A percentile compares a stretch with the other conserved stretches of the same genome.
phyloP scores from a whole-genome alignment of 2,888 invertebrate species.

The Agriotes lineatus region DNA sequence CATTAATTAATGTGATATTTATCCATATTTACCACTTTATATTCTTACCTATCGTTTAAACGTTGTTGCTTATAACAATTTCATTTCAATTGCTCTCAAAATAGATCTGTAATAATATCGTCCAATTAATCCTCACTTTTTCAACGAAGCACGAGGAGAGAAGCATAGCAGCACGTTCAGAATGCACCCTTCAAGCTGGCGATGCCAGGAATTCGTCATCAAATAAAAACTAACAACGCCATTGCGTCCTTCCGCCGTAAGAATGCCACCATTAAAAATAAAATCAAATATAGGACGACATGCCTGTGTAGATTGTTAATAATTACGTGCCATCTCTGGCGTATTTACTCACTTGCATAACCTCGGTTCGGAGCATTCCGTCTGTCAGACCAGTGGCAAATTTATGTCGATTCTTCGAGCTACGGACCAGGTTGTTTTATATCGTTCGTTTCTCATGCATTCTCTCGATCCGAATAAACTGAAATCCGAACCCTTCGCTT shows the following conservation, averaged over 20 bases:
- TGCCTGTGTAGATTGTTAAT: constrained; percentile 49
- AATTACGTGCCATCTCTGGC: constrained; percentile 53
- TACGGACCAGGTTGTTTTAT: constrained; percentile 39
- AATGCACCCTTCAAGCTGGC: constrained; percentile 27
- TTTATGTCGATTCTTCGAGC: constrained; percentile 52
- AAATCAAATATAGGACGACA: constrained; percentile 43
- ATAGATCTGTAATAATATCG: no score
- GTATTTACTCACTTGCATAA: constrained; percentile 51
- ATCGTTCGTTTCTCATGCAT: constrained; percentile 38
- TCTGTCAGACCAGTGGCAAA: constrained; percentile 55
- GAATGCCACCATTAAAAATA: constrained; percentile 43
- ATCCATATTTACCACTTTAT: no score
- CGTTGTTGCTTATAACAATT: no score
- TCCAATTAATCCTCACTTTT: no score
- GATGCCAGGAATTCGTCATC: constrained; percentile 41
- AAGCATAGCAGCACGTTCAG: constrained; percentile 25
- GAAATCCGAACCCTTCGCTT: constrained; percentile 32
- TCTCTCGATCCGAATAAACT: constrained; percentile 22
- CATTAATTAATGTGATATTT: no score
- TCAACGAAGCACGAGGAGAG: not conserved
- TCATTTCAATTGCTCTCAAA: no score
- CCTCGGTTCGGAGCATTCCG: constrained; percentile 53
- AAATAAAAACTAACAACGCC: constrained; percentile 43
- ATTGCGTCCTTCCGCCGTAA: constrained; percentile 36
- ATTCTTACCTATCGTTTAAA: no score